Evolutionary conservation across 2,113 vertebrate species (phyloP).

Genomic region (Sphyrna mokarran): DNA sequence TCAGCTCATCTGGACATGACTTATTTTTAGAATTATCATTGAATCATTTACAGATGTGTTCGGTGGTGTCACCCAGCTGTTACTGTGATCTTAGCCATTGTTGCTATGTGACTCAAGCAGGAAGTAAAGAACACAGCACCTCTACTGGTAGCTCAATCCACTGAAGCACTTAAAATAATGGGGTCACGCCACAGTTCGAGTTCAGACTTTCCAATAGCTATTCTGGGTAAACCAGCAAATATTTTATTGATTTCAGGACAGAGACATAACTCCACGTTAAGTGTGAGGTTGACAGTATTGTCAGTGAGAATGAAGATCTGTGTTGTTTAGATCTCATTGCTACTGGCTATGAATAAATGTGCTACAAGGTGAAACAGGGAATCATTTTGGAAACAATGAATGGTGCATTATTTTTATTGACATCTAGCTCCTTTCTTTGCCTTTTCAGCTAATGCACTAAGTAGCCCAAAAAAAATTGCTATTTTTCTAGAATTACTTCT

Average conservation of each 20-base stretch:
- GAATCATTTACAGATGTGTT: not conserved
- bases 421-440: slow-evolving; percentile 1
- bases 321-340: slow-evolving; percentile 23
- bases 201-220: slow-evolving; percentile 15
- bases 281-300: slow-evolving; percentile 28
- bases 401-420: slow-evolving; percentile 22
- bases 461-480: not conserved
- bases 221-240: slow-evolving; percentile 22
- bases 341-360: slow-evolving; percentile 30
- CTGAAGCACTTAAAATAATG: slow-evolving; percentile 22
- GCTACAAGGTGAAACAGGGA: slow-evolving; percentile 24
- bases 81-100: not conserved
- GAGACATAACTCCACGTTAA: slow-evolving; percentile 26
- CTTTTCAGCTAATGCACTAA: not conserved
- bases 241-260: slow-evolving; percentile 24
- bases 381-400: slow-evolving; percentile 27
- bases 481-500: slow-evolving; percentile 18
- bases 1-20: not conserved
- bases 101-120: not conserved
- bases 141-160: not conserved
- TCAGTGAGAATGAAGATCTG: slow-evolving; percentile 30
- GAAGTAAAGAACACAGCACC: not conserved
- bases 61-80: not conserved
- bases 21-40: not conserved
- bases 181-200: not conserved